Evolutionary conservation across 2,797 vertebrate genomes (phyloP), one percentile per base, ranked within the genome.

Genomic region (Eleutherodactylus coqui): DNA sequence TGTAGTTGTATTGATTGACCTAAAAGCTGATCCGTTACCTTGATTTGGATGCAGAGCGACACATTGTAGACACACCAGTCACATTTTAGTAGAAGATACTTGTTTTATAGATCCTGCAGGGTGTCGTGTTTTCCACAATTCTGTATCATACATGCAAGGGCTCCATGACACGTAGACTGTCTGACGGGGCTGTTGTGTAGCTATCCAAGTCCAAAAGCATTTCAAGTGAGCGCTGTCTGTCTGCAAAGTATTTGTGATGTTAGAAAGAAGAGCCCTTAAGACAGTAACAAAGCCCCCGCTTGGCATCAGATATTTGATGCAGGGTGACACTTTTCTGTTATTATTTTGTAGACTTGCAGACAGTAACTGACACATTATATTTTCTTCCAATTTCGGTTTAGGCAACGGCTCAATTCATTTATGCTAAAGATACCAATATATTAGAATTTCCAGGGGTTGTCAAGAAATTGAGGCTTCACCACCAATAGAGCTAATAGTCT

Each of bases 1-100:
- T 21, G 9, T 75, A 75, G 69, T 34, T 47, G 49, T 75, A 75
- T 75, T 76, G 72, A 62, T 75, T 84, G 82, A 76, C 72, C 72
- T 84, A 76, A 76, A 84, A 76, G 19, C 27, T 55, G 14, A n/a
- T 29, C 51, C 27, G 47, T 45, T 75, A 73, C 41, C 53, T 75
- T 64, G 70, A 75, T 24, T 62, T 76, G n/a, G 45, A 84, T 75
- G 34, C 21, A 70, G 19, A 38, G 17, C 14, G 10, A 69, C 27
- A 41, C 21, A 21, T 24, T 82, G 62, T 51, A 69, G 29, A 36
- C 45, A 82, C 24, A 3, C 16, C 53, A 24, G 0, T 17, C 16
- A 32, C 19, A 49, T 49, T 32, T 17, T 9, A 38, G 64, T 45
- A 49, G 32, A 5, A 21, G 47, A 24, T 1, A n/a, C 14, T n/a